A percentile compares a stretch with the other conserved stretches of the same genome.
phyloP scores from a whole-genome alignment of 2,113 vertebrate species.

The Ondatra zibethicus region DNA sequence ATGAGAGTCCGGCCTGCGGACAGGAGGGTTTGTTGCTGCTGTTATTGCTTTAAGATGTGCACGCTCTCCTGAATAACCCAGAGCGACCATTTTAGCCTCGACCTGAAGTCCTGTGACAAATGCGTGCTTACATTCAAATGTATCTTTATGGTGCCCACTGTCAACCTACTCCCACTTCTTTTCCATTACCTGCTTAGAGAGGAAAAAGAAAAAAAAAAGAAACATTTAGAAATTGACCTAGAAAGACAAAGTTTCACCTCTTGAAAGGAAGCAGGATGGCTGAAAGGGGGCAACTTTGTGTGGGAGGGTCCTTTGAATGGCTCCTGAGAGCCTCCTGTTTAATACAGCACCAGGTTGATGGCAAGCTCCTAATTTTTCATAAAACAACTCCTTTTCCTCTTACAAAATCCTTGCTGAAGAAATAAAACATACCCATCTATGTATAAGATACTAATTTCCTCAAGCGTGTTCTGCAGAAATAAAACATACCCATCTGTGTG shows the following conservation, averaged over 20 bases:
- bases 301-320: conserved; percentile 69
- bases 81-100: conserved; percentile 23
- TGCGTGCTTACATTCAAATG: conserved; percentile 57
- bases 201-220: conserved; percentile 47
- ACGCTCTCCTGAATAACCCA: conserved; percentile 67
- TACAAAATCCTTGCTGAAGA: conserved; percentile 65
- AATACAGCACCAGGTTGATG: conserved; percentile 40
- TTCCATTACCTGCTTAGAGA: conserved; percentile 61
- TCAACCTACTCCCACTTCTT: conserved; percentile 75
- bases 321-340: conserved; percentile 59
- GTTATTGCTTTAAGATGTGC: conserved; percentile 70
- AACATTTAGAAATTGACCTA: conserved; percentile 60
- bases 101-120: conserved; percentile 74
- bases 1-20: conserved; percentile 68
- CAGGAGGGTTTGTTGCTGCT: conserved; percentile 51
- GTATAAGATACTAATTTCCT: too few relatives aligned
- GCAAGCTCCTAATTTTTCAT: neutral
- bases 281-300: conserved; percentile 25
- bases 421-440: conserved; percentile 59
- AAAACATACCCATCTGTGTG: conserved; percentile 62
- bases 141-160: conserved; percentile 43
- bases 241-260: conserved; percentile 69
- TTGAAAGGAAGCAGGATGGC: conserved; percentile 65
- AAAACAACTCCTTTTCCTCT: conserved; percentile 54
- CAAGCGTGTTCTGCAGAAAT: conserved; percentile 61